These are phyloP conservation scores for Thunnus albacares DNA, from an alignment of 2,797 vertebrate species.

Conservation along the genomic window DNA sequence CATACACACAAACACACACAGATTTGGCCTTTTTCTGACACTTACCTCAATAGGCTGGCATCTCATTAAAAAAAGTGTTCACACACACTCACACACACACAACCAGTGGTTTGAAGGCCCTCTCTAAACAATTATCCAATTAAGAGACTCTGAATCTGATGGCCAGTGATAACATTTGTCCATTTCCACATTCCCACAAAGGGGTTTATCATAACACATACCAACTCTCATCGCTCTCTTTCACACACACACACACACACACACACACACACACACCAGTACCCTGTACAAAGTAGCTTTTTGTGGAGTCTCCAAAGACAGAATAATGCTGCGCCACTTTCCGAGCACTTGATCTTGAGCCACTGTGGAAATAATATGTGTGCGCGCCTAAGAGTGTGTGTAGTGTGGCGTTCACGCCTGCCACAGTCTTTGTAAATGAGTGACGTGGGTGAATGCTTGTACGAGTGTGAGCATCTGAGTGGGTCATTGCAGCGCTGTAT, in stretches of 20 bases:
- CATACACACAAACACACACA: constrained; percentile 27
- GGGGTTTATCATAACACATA: constrained; percentile 39
- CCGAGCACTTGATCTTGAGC: constrained; percentile 48
- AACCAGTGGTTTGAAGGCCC: constrained; percentile 20
- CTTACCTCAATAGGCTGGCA: constrained; percentile 55
- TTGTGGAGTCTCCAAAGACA: constrained; percentile 58
- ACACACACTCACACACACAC: constrained; percentile 13
- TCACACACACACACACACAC: constrained; percentile 1
- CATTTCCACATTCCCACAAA: constrained; percentile 40
- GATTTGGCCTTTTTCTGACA: constrained; percentile 57
- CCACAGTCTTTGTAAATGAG: constrained; percentile 10
- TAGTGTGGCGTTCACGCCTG: not conserved
- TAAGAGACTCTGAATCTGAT: constrained; percentile 67
- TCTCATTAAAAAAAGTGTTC: constrained; percentile 53
- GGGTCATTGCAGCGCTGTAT: constrained; percentile 10
- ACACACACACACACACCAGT: constrained; percentile 5
- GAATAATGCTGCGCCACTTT: constrained; percentile 63
- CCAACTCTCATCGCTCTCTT: constrained; percentile 7
- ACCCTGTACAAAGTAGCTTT: constrained; percentile 48
- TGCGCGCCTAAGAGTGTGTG: not conserved
- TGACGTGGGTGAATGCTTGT: constrained; percentile 16
- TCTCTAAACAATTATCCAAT: constrained; percentile 63
- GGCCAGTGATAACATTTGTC: constrained; percentile 56
- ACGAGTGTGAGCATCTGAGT: constrained; percentile 14
- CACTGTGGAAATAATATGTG: constrained; percentile 37